A percentile compares a stretch with the other conserved stretches of the same genome.
Evolutionary conservation across 2,113 vertebrate genomes (phyloP).

Genomic region (Centropristis striata): DNA sequence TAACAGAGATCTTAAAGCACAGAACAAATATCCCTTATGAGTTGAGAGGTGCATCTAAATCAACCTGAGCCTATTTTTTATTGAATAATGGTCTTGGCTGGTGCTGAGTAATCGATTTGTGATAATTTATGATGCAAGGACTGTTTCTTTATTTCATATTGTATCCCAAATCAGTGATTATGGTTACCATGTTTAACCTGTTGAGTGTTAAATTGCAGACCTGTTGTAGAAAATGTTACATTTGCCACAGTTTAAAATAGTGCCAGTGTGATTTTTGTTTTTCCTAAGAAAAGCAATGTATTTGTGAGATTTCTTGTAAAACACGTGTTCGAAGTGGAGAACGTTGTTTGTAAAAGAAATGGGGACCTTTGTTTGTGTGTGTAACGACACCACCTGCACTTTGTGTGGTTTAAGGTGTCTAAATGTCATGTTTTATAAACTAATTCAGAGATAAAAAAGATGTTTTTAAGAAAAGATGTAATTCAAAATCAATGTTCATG

Average conservation of each 20-base stretch:
- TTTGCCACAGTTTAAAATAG: conserved; percentile 66
- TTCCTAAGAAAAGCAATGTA: conserved; percentile 66
- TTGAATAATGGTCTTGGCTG: conserved; percentile 36
- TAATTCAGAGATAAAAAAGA: conserved; percentile 77
- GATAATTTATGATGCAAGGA: conserved; percentile 44
- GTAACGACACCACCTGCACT: conserved; percentile 68
- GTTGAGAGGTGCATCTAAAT: conserved; percentile 41
- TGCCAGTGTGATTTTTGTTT: conserved; percentile 76
- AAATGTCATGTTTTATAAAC: conserved; percentile 86
- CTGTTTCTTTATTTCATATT: conserved; percentile 40
- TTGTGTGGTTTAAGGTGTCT: conserved; percentile 65
- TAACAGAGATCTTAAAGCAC: conserved; percentile 65
- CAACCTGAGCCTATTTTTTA: conserved; percentile 53
- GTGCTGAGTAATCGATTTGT: conserved; percentile 56
- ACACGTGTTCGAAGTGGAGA: conserved; percentile 57
- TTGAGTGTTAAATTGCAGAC: conserved; percentile 68
- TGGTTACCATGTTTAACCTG: conserved; percentile 70
- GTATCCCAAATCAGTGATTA: conserved; percentile 52
- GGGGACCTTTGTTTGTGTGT: conserved; percentile 70
- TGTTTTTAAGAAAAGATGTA: conserved; percentile 73
- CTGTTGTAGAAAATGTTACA: conserved; percentile 69
- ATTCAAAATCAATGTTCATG: conserved; percentile 75
- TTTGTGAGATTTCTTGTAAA: conserved; percentile 72
- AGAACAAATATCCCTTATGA: conserved; percentile 48
- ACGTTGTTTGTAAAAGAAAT: conserved; percentile 59